Evolutionary conservation across 2,797 vertebrate genomes (phyloP).

Genomic region (Gorsachius magnificus): DNA sequence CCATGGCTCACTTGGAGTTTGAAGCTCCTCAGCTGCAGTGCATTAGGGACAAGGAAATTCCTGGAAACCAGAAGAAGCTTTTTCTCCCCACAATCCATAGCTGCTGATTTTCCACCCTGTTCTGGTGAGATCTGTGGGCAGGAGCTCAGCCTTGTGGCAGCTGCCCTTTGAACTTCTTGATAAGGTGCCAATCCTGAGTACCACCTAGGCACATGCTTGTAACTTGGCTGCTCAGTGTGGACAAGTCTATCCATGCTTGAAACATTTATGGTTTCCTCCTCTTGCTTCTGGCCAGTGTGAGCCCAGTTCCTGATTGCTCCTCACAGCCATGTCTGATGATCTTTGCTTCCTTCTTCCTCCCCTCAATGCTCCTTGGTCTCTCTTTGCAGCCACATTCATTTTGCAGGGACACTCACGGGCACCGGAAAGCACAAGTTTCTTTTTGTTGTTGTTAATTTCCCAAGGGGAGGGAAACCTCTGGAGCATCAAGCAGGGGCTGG

Average conservation of each 20-base stretch:
- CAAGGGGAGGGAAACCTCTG: not conserved
- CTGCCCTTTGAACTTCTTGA: not conserved
- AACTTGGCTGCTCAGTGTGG: not conserved
- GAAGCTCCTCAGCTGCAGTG: not conserved
- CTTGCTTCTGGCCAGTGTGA: not conserved
- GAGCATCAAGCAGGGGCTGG: not conserved
- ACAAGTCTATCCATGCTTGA: not conserved
- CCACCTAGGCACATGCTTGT: not conserved
- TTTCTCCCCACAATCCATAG: not conserved
- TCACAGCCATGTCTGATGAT: not conserved
- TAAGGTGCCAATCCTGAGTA: not conserved
- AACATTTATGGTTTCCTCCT: not conserved
- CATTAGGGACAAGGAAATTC: not conserved
- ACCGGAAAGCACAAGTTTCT: not conserved
- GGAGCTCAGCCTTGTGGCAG: not conserved
- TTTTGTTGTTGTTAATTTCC: not conserved
- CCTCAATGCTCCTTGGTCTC: not conserved
- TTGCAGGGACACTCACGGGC: not conserved
- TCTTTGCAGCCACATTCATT: not conserved
- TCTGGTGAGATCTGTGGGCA: not conserved
- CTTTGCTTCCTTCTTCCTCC: not conserved
- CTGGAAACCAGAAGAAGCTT: not conserved
- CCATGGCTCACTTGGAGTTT: not conserved
- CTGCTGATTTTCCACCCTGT: not conserved
- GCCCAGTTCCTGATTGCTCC: not conserved